Percentiles rank a stretch among this genome's conserved stretches.
Evolutionary conservation across 2,113 vertebrate species (phyloP).

Genomic region (Hucho hucho): DNA sequence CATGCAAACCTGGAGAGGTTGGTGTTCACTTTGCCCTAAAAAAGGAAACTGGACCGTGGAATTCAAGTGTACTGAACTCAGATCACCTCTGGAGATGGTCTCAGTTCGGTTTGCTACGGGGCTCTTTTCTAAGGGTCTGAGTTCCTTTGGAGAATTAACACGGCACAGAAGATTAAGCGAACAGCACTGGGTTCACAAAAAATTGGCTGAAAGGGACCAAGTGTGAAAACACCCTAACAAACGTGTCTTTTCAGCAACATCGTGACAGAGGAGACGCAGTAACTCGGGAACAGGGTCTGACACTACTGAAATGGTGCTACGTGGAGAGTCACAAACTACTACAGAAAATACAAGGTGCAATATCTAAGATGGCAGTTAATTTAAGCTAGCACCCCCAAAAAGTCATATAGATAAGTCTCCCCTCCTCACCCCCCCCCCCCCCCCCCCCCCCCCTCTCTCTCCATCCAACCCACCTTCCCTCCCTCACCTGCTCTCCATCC

Average conservation of each 20-base stretch:
- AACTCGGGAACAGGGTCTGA: slow-evolving; percentile 30
- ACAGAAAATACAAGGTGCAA: slow-evolving; percentile 70
- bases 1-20: too few relatives aligned
- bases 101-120: too few relatives aligned
- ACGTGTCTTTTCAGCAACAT: slow-evolving; percentile 34
- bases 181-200: too few relatives aligned
- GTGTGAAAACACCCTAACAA: background rate
- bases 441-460: too few relatives aligned
- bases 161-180: too few relatives aligned
- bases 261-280: slow-evolving; percentile 21
- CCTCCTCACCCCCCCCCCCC: background rate
- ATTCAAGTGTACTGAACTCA: background rate
- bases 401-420: background rate
- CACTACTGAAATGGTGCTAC: slow-evolving; percentile 41
- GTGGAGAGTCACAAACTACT: slow-evolving; percentile 69
- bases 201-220: too few relatives aligned
- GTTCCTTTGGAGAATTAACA: too few relatives aligned
- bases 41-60: too few relatives aligned
- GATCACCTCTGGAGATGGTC: too few relatives aligned
- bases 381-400: background rate
- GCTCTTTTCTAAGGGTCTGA: too few relatives aligned
- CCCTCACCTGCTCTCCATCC: background rate
- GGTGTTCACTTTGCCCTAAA: too few relatives aligned
- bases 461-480: background rate
- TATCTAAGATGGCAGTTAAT: background rate